Percentiles rank a stretch among this genome's conserved stretches.
These are phyloP conservation scores for Hypena proboscidalis DNA, from an alignment of 2,888 invertebrate genomes.

Conservation along the genomic window DNA sequence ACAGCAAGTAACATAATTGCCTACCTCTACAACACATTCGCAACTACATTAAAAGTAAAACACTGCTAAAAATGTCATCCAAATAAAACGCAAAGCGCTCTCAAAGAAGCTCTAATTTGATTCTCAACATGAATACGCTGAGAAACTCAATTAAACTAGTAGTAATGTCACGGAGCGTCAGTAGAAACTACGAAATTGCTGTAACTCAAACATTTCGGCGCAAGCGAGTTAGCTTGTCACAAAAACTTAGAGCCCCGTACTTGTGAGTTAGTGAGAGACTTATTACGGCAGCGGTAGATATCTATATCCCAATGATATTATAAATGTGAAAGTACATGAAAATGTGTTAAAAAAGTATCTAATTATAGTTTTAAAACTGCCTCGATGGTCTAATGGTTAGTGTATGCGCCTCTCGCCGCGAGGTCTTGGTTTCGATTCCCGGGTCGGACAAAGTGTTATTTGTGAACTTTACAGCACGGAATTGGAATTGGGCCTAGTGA, in stretches of 20 bases:
- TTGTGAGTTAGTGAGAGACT: slow-evolving; percentile 24
- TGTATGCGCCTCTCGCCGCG: no score
- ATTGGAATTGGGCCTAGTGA: no score
- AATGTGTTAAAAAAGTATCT: no score
- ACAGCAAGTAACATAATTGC: no score
- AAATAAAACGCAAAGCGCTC: slow-evolving; percentile 16
- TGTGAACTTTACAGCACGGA: no score
- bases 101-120: slow-evolving; percentile 39
- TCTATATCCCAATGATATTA: neutral
- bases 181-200: slow-evolving; percentile 59
- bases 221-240: slow-evolving; percentile 69
- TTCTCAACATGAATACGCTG: slow-evolving; percentile 39
- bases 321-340: no score
- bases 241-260: slow-evolving; percentile 64
- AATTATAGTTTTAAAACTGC: no score
- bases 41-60: no score
- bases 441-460: no score
- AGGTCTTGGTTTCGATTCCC: no score
- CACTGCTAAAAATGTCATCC: slow-evolving; percentile 3
- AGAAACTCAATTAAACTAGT: slow-evolving; percentile 53
- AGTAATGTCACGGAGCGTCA: slow-evolving; percentile 45
- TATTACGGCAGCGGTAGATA: slow-evolving; percentile 25
- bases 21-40: no score
- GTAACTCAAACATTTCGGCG: slow-evolving; percentile 62
- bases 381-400: no score